phyloP scores from a whole-genome alignment of 2,888 invertebrate genomes.

The Lasioglossum leucozonium region DNA sequence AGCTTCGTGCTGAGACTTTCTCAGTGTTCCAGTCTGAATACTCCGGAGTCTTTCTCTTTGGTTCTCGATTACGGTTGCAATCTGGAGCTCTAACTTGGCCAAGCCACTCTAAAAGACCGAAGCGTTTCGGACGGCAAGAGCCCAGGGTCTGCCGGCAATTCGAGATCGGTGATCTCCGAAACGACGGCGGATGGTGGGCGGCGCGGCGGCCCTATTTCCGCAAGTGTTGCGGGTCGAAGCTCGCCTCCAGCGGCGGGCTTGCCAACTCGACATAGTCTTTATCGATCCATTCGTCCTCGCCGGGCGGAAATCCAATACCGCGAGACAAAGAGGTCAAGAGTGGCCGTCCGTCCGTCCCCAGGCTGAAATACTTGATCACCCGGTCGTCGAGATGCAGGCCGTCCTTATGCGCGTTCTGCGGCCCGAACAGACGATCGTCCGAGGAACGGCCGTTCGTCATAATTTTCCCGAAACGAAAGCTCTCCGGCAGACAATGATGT shows the following conservation, averaged over 20 bases:
- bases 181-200: neutral
- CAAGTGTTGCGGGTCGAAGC: neutral
- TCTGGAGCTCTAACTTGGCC: neutral
- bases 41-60: neutral
- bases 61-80: neutral
- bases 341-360: constrained; percentile 87
- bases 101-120: neutral
- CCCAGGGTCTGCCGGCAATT: neutral
- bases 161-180: neutral
- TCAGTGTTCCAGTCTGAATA: constrained; percentile 2
- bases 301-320: constrained; percentile 85
- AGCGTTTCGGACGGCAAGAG: neutral
- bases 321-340: constrained; percentile 87
- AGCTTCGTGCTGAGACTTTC: neutral
- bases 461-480: constrained; percentile 76
- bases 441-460: constrained; percentile 79
- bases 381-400: constrained; percentile 84
- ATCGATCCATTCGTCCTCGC: constrained; percentile 87
- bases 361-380: constrained; percentile 87
- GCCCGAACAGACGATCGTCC: constrained; percentile 84
- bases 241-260: neutral
- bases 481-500: constrained; percentile 90
- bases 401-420: constrained; percentile 88
- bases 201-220: neutral
- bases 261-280: constrained; percentile 89